Percentiles rank a stretch among this genome's conserved stretches.
Evolutionary conservation across 35 echinoderm and acorn worm species (phyloP).

Genomic region (Diadema setosum): DNA sequence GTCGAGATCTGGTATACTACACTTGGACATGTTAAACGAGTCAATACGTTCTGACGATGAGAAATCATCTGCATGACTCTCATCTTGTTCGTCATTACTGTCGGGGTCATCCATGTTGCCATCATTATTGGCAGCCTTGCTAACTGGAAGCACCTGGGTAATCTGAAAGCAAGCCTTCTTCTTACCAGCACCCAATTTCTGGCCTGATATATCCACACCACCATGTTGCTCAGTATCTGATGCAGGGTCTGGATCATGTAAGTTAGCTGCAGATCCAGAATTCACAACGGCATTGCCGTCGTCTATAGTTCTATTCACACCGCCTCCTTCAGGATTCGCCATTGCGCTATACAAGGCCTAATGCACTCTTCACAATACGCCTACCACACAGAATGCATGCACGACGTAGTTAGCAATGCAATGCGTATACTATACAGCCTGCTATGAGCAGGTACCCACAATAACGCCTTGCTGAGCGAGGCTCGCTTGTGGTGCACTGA

Average conservation of each 20-base stretch:
- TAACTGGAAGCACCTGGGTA: conserved; percentile 82
- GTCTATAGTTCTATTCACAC: conserved; percentile 15
- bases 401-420: background rate
- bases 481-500: too few relatives aligned
- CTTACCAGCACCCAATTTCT: background rate
- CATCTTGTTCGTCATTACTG: conserved; percentile 94
- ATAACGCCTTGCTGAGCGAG: background rate
- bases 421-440: background rate
- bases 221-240: conserved; percentile 18
- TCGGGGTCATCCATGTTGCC: conserved; percentile 72
- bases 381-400: background rate
- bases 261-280: background rate
- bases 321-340: conserved; percentile 38
- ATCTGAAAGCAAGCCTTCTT: conserved; percentile 99
- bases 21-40: conserved; percentile 57
- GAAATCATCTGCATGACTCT: conserved; percentile 88
- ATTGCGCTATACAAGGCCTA: conserved; percentile 20
- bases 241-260: conserved; percentile 10
- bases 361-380: background rate
- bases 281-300: conserved; percentile 27
- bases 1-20: conserved; percentile 73
- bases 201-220: background rate
- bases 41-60: conserved; percentile 80
- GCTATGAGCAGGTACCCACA: background rate
- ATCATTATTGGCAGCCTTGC: conserved; percentile 53